A percentile compares a stretch with the other conserved stretches of the same genome.
Conservation (phyloP, 2,888 invertebrate species). For the Entomobrya proxima region DNA sequence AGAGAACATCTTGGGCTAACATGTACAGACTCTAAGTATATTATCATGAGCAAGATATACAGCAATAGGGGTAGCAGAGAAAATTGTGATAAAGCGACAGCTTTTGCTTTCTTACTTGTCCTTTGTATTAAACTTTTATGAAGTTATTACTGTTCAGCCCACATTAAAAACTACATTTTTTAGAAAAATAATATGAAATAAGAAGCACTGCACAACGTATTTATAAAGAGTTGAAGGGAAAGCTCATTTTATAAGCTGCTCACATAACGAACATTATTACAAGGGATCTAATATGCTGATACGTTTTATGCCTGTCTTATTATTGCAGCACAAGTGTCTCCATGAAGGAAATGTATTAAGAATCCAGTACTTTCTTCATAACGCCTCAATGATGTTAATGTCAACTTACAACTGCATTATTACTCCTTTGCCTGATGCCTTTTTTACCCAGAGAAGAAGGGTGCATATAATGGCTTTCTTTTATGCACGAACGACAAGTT, state of each 20-base stretch:
- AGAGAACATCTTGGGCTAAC: background rate
- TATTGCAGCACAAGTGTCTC: slow-evolving; percentile 36
- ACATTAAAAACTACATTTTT: slow-evolving; percentile 2
- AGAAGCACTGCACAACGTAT: background rate
- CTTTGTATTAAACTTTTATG: slow-evolving; percentile 13
- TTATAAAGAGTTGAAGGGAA: background rate
- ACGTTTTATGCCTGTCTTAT: slow-evolving; percentile 46
- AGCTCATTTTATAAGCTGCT: slow-evolving; percentile 45
- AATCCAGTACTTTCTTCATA: slow-evolving; percentile 30
- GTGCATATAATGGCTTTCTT: slow-evolving; percentile 49
- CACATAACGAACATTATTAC: slow-evolving; percentile 58
- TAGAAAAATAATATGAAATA: background rate
- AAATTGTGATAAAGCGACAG: slow-evolving; percentile 22
- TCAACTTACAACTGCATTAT: slow-evolving; percentile 57
- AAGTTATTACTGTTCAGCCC: background rate
- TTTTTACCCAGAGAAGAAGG: slow-evolving; percentile 17
- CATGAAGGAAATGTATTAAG: slow-evolving; percentile 52
- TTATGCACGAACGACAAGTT: slow-evolving; percentile 22
- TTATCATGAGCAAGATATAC: background rate
- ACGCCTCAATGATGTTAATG: slow-evolving; percentile 51
- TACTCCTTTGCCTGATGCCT: slow-evolving; percentile 34
- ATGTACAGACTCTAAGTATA: background rate
- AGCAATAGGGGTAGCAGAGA: background rate
- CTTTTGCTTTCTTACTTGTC: background rate
- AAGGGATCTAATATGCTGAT: slow-evolving; percentile 55